These are phyloP conservation scores for Pelochelys cantorii DNA, from an alignment of 2,797 vertebrate species.

Conservation along the genomic window DNA sequence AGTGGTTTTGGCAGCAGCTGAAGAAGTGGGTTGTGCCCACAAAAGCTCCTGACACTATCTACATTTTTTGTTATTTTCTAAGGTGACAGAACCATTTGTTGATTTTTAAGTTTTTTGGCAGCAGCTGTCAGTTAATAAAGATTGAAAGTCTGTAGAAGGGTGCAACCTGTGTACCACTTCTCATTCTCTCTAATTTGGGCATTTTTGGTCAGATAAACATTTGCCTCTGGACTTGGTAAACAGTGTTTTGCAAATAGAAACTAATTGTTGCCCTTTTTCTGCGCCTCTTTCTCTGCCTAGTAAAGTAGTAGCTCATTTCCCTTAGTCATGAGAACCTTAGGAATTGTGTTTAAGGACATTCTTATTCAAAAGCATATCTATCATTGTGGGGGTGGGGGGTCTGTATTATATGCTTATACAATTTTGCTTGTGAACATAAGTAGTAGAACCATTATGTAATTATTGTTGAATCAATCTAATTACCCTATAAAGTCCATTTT, in stretches of 20 bases:
- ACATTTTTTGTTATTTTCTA: too few species aligned
- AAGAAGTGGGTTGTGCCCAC: too few species aligned
- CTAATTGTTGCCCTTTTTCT: slow-evolving; percentile 28
- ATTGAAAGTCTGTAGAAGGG: not conserved
- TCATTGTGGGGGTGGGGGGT: not conserved
- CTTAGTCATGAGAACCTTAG: not conserved
- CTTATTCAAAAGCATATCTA: not conserved
- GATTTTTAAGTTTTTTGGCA: not conserved
- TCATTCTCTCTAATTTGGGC: slow-evolving; percentile 9
- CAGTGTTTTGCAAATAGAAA: slow-evolving; percentile 29
- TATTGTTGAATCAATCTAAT: not conserved
- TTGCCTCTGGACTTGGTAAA: slow-evolving; percentile 4
- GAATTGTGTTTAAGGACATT: not conserved
- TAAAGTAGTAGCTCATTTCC: not conserved
- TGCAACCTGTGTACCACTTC: slow-evolving; percentile 23
- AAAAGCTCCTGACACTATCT: too few species aligned
- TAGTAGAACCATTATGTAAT: not conserved
- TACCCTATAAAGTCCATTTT: not conserved
- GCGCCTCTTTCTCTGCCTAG: fast-evolving
- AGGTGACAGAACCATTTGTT: too few species aligned
- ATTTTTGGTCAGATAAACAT: not conserved
- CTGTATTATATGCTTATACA: not conserved
- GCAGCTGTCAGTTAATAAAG: not conserved
- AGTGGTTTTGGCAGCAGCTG: not conserved
- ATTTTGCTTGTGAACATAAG: not conserved